phyloP scores from a whole-genome alignment of 2,888 invertebrate genomes.

The Drosophila greeni region DNA sequence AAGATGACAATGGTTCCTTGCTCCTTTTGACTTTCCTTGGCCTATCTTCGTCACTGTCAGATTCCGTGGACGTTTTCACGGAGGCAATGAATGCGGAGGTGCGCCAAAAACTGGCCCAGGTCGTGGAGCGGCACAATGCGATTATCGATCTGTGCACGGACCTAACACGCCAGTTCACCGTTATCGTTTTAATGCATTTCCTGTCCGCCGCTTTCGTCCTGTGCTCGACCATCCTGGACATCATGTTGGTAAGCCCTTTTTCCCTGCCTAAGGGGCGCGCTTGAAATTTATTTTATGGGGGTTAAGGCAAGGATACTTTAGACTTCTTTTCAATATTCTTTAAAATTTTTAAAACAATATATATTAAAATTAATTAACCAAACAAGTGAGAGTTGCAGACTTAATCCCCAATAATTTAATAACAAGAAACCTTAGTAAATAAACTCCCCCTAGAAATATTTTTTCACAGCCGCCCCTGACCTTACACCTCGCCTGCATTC shows the following conservation, averaged over 20 bases:
- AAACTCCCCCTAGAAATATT: not conserved
- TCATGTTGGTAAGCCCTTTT: constrained; percentile 74
- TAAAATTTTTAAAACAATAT: not conserved
- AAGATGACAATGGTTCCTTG: constrained; percentile 14
- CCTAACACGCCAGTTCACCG: constrained; percentile 68
- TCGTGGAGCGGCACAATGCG: constrained; percentile 74
- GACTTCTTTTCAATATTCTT: no score
- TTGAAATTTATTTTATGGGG: not conserved
- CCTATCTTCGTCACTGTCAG: constrained; percentile 11
- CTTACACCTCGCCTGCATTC: constrained; percentile 19
- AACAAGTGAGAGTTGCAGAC: not conserved
- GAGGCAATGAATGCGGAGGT: constrained; percentile 62
- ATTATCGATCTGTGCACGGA: constrained; percentile 77
- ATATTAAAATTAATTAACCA: not conserved
- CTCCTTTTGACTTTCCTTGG: constrained; percentile 15
- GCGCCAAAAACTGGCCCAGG: constrained; percentile 53
- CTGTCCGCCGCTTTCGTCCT: constrained; percentile 76
- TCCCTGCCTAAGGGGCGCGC: not conserved
- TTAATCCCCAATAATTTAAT: not conserved
- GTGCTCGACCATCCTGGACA: constrained; percentile 76
- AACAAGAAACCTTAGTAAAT: no score
- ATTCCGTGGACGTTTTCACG: constrained; percentile 52
- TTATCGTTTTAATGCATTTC: constrained; percentile 77
- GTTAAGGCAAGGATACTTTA: not conserved
- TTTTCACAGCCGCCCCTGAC: not conserved